phyloP scores from a whole-genome alignment of 1,140 invertebrate species.

The Pseudomyrmex flavicornis region DNA sequence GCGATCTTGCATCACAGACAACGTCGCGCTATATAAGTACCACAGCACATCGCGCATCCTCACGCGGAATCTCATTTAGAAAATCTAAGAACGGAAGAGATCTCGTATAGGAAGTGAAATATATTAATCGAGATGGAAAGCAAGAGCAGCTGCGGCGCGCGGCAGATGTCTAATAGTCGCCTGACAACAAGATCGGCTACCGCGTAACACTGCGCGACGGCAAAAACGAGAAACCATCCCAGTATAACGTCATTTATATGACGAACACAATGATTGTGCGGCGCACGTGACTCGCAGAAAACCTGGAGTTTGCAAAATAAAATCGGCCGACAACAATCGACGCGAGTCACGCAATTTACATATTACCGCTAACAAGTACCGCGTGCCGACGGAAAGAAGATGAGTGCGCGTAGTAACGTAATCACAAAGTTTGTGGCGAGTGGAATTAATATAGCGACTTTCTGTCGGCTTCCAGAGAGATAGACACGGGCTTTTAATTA shows the following conservation, averaged over 20 bases:
- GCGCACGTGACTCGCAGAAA: slow-evolving; percentile 3
- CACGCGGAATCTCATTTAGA: slow-evolving; percentile 31
- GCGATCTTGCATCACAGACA: slow-evolving; percentile 6
- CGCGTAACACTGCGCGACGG: neutral
- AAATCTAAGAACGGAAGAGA: slow-evolving; percentile 28
- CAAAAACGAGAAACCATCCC: slow-evolving; percentile 22
- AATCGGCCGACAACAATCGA: slow-evolving; percentile 23
- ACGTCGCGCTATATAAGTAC: neutral
- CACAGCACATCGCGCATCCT: neutral
- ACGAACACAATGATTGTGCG: slow-evolving; percentile 14
- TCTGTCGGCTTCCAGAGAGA: neutral
- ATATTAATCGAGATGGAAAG: slow-evolving; percentile 33
- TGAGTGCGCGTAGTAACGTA: slow-evolving; percentile 8
- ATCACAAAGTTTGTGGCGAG: slow-evolving; percentile 28
- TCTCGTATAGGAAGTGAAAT: slow-evolving; percentile 47
- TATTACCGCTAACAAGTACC: slow-evolving; percentile 30
- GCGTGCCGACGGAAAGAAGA: neutral
- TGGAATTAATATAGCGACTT: slow-evolving; percentile 22
- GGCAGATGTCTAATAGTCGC: slow-evolving; percentile 61
- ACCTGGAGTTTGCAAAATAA: slow-evolving; percentile 4
- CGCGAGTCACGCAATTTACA: slow-evolving; percentile 30
- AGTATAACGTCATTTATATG: slow-evolving; percentile 1
- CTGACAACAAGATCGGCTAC: slow-evolving; percentile 53
- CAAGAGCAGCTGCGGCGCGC: slow-evolving; percentile 31
- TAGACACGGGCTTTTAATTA: slow-evolving; percentile 34